phyloP scores from a whole-genome alignment of 1,140 invertebrate species.

The Drosophila auraria region DNA sequence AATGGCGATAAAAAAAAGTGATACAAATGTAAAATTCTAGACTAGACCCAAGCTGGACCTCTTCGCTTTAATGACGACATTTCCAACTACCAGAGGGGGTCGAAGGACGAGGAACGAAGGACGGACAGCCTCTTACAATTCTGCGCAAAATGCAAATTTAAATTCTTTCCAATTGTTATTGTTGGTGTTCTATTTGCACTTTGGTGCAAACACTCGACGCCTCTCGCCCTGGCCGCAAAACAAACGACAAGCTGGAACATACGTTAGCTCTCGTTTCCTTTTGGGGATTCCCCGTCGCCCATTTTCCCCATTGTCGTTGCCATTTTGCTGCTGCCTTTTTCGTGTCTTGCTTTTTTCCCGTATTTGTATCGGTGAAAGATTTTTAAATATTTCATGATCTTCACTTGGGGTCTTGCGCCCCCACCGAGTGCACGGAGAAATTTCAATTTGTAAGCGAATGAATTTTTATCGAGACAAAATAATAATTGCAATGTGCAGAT shows the following conservation, averaged over 20 bases:
- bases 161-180: conserved; percentile 84
- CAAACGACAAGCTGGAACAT: conserved; percentile 64
- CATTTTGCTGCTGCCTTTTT: conserved; percentile 54
- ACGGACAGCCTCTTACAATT: conserved; percentile 41
- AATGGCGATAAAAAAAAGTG: conserved; percentile 82
- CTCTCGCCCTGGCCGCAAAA: conserved; percentile 49
- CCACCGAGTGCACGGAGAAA: conserved; percentile 36
- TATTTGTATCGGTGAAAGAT: conserved; percentile 62
- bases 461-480: conserved; percentile 47
- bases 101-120: not conserved
- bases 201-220: conserved; percentile 75
- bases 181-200: conserved; percentile 82
- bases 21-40: conserved; percentile 81
- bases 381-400: conserved; percentile 73
- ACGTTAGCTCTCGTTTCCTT: conserved; percentile 75
- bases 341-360: conserved; percentile 28
- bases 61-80: conserved; percentile 72
- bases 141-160: conserved; percentile 81
- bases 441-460: conserved; percentile 47
- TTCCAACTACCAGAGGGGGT: conserved; percentile 4
- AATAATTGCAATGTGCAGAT: conserved; percentile 46
- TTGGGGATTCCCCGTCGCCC: conserved; percentile 46
- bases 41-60: conserved; percentile 62
- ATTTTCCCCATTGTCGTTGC: conserved; percentile 48
- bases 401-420: conserved; percentile 10